Evolutionary conservation across 1,140 invertebrate genomes (phyloP).

Genomic region (Ceratitis capitata): DNA sequence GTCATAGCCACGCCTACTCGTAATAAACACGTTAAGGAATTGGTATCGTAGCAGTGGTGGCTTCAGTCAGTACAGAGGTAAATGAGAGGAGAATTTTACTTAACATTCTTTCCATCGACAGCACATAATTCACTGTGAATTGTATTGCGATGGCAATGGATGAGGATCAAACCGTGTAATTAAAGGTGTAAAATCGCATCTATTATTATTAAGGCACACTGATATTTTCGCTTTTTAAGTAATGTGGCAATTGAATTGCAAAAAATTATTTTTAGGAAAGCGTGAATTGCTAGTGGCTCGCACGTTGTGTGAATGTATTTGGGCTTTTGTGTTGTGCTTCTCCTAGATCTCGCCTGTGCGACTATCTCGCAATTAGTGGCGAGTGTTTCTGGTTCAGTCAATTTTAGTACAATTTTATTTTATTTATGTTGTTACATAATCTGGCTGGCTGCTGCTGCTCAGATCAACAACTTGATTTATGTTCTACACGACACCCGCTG

Average conservation of each 20-base stretch:
- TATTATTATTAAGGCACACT: constrained; percentile 10
- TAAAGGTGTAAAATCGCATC: constrained; percentile 17
- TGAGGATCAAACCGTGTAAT: constrained; percentile 12
- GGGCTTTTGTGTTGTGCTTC: no score
- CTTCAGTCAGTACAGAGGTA: no score
- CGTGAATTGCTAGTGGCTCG: no score
- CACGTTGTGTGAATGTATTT: no score
- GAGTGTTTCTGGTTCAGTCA: no score
- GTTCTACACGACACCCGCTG: constrained; percentile 27
- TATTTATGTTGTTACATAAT: no score
- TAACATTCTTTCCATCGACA: neutral
- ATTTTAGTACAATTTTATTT: neutral
- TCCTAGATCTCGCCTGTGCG: neutral
- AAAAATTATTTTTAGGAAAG: no score
- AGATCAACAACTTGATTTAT: constrained; percentile 35
- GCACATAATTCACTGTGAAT: constrained; percentile 10
- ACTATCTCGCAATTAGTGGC: no score
- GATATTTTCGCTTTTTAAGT: no score
- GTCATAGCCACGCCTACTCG: neutral
- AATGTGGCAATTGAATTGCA: no score
- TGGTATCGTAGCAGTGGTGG: neutral
- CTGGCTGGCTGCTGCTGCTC: constrained; percentile 8
- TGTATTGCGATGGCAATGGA: neutral
- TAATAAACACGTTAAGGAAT: neutral
- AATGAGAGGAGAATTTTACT: neutral